Percentiles rank a stretch among this genome's conserved stretches.
Evolutionary conservation across 2,888 invertebrate genomes (phyloP).

Genomic region (Bugula neritina): DNA sequence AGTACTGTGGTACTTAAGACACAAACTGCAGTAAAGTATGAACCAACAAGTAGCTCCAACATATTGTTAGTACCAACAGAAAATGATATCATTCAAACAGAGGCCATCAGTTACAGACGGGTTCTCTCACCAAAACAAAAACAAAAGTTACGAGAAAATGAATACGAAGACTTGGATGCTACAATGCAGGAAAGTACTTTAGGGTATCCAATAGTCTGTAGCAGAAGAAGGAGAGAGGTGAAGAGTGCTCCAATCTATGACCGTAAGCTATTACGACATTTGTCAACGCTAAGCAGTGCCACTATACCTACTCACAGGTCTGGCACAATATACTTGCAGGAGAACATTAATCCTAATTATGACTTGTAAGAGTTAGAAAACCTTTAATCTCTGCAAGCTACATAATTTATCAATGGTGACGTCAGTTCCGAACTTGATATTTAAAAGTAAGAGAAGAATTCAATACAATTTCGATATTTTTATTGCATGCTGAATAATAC

Average conservation of each 20-base stretch:
- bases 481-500: too few species aligned
- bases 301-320: too few species aligned
- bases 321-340: too few species aligned
- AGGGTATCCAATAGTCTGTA: conserved; percentile 1
- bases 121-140: conserved; percentile 11
- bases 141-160: neutral
- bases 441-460: too few species aligned
- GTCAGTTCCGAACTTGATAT: too few species aligned
- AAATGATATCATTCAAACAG: neutral
- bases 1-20: neutral
- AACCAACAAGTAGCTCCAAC: neutral
- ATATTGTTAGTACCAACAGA: neutral
- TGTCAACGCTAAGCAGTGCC: too few species aligned
- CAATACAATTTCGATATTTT: too few species aligned
- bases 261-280: neutral
- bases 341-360: too few species aligned
- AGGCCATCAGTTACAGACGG: conserved; percentile 15
- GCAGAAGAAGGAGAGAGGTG: conserved; percentile 9
- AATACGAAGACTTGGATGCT: neutral
- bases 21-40: neutral
- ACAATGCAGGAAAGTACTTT: neutral
- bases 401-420: too few species aligned
- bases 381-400: too few species aligned
- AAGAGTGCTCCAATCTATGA: neutral
- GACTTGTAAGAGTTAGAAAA: too few species aligned